A percentile compares a stretch with the other conserved stretches of the same genome.
phyloP scores from a whole-genome alignment of 2,888 invertebrate genomes.

The Priocnemis perturbator region DNA sequence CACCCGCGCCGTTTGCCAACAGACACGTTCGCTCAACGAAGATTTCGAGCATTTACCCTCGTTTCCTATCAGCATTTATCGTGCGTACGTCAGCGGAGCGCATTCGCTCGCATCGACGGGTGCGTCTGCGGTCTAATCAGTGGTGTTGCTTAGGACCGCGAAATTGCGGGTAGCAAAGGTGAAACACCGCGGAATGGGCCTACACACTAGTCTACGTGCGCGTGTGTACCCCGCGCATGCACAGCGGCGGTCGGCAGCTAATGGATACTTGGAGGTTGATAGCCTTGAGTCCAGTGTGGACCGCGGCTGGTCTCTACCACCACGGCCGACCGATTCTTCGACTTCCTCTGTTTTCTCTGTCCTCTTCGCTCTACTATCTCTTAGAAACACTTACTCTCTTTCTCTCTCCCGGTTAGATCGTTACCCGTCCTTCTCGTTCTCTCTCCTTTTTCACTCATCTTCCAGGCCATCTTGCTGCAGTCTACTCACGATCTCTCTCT shows the following conservation, averaged over 20 bases:
- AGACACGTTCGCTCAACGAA: too few relatives aligned
- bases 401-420: constrained; percentile 9
- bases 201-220: constrained; percentile 2
- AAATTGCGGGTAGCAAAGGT: constrained; percentile 52
- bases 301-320: constrained; percentile 31
- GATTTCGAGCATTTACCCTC: too few relatives aligned
- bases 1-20: too few relatives aligned
- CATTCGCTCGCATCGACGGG: constrained; percentile 18
- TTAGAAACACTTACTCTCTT: neutral
- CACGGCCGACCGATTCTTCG: constrained; percentile 47
- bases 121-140: constrained; percentile 47
- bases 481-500: constrained; percentile 15
- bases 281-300: constrained; percentile 53
- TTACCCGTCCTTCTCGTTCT: constrained; percentile 19
- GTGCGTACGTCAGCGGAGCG: neutral
- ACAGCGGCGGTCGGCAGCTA: constrained; percentile 51
- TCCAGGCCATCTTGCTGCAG: too few relatives aligned
- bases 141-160: constrained; percentile 51
- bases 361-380: neutral
- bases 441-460: constrained; percentile 7
- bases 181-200: constrained; percentile 42
- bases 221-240: constrained; percentile 17
- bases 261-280: constrained; percentile 63
- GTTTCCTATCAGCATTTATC: constrained; percentile 1
- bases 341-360: constrained; percentile 26